Conservation (phyloP, 1,140 invertebrate genomes). For the Asbolus verrucosus region DNA sequence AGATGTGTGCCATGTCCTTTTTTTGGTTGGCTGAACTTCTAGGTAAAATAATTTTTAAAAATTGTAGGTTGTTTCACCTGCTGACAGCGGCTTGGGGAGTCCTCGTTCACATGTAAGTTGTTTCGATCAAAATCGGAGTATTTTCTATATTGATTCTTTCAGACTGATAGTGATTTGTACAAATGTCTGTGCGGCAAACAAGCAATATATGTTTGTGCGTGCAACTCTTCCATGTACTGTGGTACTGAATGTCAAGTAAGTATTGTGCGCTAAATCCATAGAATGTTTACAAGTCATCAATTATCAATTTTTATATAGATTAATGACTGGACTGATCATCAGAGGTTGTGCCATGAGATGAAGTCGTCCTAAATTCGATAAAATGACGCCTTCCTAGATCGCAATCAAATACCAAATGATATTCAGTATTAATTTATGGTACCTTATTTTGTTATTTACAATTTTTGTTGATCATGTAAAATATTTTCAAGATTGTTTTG, state of each 20-base stretch:
- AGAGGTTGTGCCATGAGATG: conserved; percentile 35
- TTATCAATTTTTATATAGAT: conserved; percentile 40
- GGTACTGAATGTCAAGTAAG: conserved; percentile 49
- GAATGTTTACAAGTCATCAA: not conserved
- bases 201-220: conserved; percentile 45
- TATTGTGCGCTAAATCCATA: no score
- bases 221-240: conserved; percentile 48
- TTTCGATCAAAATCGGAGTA: not conserved
- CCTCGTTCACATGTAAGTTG: not conserved
- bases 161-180: not conserved
- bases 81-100: conserved; percentile 9
- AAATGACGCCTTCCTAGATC: not conserved
- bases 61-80: conserved; percentile 1
- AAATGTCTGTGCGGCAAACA: conserved; percentile 43
- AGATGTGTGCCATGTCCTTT: not conserved
- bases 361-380: not conserved
- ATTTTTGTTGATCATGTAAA: no score
- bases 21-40: no score
- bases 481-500: no score
- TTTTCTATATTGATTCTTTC: not conserved
- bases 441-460: no score
- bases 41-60: no score
- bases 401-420: no score
- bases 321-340: conserved; percentile 42
- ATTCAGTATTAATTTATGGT: not conserved